Evolutionary conservation across 2,888 invertebrate species (phyloP).

Genomic region (Thumatha senex): DNA sequence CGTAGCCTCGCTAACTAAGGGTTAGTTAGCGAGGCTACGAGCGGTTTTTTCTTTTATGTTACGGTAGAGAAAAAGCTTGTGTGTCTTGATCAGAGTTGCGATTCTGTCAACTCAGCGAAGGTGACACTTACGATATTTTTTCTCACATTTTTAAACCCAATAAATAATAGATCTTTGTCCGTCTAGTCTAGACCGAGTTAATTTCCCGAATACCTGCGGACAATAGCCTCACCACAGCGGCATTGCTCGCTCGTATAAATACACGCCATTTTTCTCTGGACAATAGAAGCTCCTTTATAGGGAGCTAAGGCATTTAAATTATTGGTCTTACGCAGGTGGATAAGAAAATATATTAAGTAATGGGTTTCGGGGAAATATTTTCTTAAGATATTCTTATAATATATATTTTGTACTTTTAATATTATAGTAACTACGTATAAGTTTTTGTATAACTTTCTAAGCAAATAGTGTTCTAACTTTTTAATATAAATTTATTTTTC

Average conservation of each 20-base stretch:
- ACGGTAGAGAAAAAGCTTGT: too few relatives aligned
- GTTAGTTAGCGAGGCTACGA: too few relatives aligned
- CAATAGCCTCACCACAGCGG: conserved; percentile 43
- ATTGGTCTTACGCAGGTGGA: conserved; percentile 43
- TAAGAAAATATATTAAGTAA: conserved; percentile 19
- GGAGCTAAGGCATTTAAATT: conserved; percentile 45
- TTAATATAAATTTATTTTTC: too few relatives aligned
- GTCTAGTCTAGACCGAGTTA: conserved; percentile 63
- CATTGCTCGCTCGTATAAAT: conserved; percentile 27
- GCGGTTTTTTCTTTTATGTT: too few relatives aligned
- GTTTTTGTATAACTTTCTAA: too few relatives aligned
- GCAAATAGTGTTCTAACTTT: too few relatives aligned
- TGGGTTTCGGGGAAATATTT: too few relatives aligned
- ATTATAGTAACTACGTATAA: too few relatives aligned
- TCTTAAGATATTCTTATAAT: too few relatives aligned
- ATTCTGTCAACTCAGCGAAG: too few relatives aligned
- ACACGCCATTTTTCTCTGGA: conserved; percentile 51
- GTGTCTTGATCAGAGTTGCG: too few relatives aligned
- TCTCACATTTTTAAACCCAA: background rate
- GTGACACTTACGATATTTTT: background rate
- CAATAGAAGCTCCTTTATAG: conserved; percentile 46
- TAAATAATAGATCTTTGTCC: conserved; percentile 6
- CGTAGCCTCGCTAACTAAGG: too few relatives aligned
- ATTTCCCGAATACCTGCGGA: conserved; percentile 66
- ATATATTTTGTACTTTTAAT: background rate